Conservation (phyloP, 2,888 invertebrate species). For the Oxyscelio sp. region DNA sequence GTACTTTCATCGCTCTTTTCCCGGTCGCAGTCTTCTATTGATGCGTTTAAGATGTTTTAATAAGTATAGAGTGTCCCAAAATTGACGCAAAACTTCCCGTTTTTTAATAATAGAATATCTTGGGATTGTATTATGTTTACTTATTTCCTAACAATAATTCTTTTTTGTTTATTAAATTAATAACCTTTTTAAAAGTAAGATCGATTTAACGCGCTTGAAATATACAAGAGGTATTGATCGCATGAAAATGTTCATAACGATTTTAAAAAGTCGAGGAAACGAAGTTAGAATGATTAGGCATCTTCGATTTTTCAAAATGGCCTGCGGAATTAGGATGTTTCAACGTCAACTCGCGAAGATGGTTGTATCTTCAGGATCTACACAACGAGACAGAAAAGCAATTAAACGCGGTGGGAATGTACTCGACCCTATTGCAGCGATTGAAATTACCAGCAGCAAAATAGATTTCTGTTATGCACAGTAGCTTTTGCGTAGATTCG, state of each 20-base stretch:
- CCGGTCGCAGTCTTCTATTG: conserved; percentile 17
- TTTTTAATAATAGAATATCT: too few relatives aligned
- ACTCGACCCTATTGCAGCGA: conserved; percentile 26
- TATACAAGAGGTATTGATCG: conserved; percentile 64
- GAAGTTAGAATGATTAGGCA: too few relatives aligned
- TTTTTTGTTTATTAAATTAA: too few relatives aligned
- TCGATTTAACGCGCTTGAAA: conserved; percentile 52
- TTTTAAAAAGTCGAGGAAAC: neutral
- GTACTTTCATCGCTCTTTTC: too few relatives aligned
- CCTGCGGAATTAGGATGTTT: conserved; percentile 28
- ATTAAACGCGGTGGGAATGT: conserved; percentile 47
- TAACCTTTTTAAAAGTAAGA: too few relatives aligned
- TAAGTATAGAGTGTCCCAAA: too few relatives aligned
- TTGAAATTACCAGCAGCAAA: conserved; percentile 43
- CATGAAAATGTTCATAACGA: conserved; percentile 19
- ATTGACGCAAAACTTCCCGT: too few relatives aligned
- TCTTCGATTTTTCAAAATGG: neutral
- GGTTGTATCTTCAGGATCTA: conserved; percentile 42
- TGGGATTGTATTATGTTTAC: too few relatives aligned
- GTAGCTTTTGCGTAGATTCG: too few relatives aligned
- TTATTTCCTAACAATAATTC: too few relatives aligned
- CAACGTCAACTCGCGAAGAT: conserved; percentile 40
- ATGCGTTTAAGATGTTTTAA: conserved; percentile 58
- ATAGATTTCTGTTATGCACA: conserved; percentile 47
- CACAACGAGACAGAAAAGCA: conserved; percentile 46